These are phyloP conservation scores for Euthynnus affinis DNA, from an alignment of 2,797 vertebrate genomes.

Conservation along the genomic window DNA sequence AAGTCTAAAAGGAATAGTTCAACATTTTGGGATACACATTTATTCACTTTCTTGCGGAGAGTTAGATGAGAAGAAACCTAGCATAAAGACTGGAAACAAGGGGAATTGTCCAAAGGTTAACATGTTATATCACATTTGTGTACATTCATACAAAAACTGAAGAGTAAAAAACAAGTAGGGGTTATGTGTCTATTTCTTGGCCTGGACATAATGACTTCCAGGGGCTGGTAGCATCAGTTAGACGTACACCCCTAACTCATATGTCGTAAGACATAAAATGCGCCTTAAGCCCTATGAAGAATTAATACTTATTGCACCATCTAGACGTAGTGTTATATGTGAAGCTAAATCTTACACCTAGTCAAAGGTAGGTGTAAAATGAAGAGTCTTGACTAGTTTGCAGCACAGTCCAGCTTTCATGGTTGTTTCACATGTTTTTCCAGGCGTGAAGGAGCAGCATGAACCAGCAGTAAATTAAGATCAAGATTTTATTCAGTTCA, in stretches of 20 bases:
- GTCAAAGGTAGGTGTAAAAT: too few species aligned
- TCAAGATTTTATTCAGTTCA: fast-evolving
- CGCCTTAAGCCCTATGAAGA: too few species aligned
- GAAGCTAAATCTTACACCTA: too few species aligned
- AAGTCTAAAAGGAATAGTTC: conserved; percentile 36
- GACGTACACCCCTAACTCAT: too few species aligned
- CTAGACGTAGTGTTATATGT: too few species aligned
- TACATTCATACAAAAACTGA: neutral
- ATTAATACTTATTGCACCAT: too few species aligned
- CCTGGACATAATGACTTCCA: too few species aligned
- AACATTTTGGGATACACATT: neutral
- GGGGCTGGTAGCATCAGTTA: too few species aligned
- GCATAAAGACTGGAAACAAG: conserved; percentile 10
- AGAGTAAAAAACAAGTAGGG: neutral
- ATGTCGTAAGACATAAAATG: too few species aligned
- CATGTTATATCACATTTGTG: conserved; percentile 2
- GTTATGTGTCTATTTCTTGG: neutral
- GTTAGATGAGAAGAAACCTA: conserved; percentile 2
- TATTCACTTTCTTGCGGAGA: neutral
- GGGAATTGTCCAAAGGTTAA: conserved; percentile 17
- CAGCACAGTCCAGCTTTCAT: fast-evolving
- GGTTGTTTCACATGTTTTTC: neutral
- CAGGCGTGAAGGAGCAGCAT: neutral
- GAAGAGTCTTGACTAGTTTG: too few species aligned
- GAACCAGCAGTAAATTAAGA: neutral